phyloP scores from a whole-genome alignment of 2,888 invertebrate species.

The Mesodorylaimus sp. region DNA sequence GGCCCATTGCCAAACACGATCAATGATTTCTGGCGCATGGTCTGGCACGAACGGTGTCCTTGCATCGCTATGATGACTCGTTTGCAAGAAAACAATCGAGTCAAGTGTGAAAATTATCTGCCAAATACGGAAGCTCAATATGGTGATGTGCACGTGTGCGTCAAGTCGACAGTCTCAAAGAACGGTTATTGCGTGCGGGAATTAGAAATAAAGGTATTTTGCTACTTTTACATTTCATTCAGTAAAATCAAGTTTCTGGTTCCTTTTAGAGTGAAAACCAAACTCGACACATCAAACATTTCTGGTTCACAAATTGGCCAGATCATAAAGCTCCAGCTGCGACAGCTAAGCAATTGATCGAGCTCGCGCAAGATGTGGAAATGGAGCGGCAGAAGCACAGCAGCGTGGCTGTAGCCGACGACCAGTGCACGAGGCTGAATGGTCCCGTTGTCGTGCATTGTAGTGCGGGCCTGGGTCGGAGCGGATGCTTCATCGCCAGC shows the following conservation, averaged over 20 bases:
- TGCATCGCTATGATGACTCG: constrained; percentile 76
- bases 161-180: constrained; percentile 35
- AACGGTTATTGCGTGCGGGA: constrained; percentile 42
- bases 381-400: constrained; percentile 24
- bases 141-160: constrained; percentile 39
- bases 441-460: constrained; percentile 35
- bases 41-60: constrained; percentile 42
- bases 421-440: too few relatives aligned
- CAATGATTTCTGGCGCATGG: constrained; percentile 76
- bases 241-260: too few relatives aligned
- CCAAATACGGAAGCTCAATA: constrained; percentile 38
- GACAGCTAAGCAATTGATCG: constrained; percentile 56
- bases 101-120: constrained; percentile 71
- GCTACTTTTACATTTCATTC: too few relatives aligned
- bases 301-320: constrained; percentile 85
- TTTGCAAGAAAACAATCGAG: constrained; percentile 52
- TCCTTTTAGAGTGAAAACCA: neutral
- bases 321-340: constrained; percentile 63
- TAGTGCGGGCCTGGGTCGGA: constrained; percentile 74
- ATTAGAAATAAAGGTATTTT: constrained; percentile 37
- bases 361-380: constrained; percentile 60
- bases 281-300: constrained; percentile 45
- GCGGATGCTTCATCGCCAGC: constrained; percentile 72
- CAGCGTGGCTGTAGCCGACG: constrained; percentile 14
- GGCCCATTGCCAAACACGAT: constrained; percentile 75